Evolutionary conservation across 2,113 vertebrate genomes (phyloP), one percentile per base, ranked within the genome.

Genomic region (Leptobrachium leishanense): DNA sequence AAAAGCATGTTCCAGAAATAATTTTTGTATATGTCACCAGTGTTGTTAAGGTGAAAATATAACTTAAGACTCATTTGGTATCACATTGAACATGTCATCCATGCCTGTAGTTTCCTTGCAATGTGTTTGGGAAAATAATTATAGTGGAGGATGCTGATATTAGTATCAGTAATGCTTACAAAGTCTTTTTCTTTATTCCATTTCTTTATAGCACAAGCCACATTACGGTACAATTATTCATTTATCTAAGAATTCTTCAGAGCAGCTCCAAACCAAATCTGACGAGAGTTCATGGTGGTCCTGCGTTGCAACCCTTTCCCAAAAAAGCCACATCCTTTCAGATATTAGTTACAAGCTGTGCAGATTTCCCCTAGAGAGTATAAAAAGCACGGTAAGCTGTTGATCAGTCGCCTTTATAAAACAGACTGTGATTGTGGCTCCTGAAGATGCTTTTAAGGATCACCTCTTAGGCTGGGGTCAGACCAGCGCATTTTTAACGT

Each of bases 191-290:
- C 67, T 31, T 31, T 50, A 71, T 72, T 72, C 13, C 44, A 73
- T 67, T 88, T 90, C 88, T 91, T 80, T 85, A 80, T 78, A 86
- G 79, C 71, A 68, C 8, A 89, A 90, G 89, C 90, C 92, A 90
- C 90, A 92, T 91, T 88, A 86, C 89, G 66, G 79, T 69, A 43
- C 64, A 87, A 88, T 92, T 90, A 89, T 89, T 90, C 87, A 85
- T 89, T 85, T 91, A 91, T 91, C 90, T 89, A 87, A 88, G 86
- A 89, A 88, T 90, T 85, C 84, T 88, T 89, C 82, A 86, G 85
- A 86, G 82, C 77, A 82, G 86, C 74, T 75, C 83, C 84, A 82
- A 88, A 84, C 86, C 81, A 83, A 83, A 85, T 83, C 77, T 81
- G 79, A 85, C 71, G 31, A 86, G 76, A 84, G 78, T 82, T 88